Percentiles rank a stretch among this genome's conserved stretches.
phyloP scores from a whole-genome alignment of 2,888 invertebrate species.

The Drosophila meridiana region DNA sequence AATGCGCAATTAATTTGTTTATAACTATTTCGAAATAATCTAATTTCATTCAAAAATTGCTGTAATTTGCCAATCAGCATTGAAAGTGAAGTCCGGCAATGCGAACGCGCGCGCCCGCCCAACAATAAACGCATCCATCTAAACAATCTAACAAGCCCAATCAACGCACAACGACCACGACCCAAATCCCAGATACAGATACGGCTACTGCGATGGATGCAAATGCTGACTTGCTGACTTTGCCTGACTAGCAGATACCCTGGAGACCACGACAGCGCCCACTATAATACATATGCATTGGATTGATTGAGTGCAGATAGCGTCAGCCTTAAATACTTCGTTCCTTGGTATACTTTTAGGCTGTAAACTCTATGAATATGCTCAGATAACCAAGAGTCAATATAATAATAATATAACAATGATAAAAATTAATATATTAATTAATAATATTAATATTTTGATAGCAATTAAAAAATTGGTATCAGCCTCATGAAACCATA shows the following conservation, averaged over 20 bases:
- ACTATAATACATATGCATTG: background rate
- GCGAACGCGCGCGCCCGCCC: slow-evolving; percentile 31
- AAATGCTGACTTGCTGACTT: background rate
- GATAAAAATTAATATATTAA: too few relatives aligned
- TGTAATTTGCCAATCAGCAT: slow-evolving; percentile 80
- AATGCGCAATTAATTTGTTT: slow-evolving; percentile 76
- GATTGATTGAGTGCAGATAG: too few relatives aligned
- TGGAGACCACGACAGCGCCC: background rate
- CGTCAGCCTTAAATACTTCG: too few relatives aligned
- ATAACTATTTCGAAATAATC: slow-evolving; percentile 79
- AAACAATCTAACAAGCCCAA: slow-evolving; percentile 51
- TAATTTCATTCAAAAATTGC: slow-evolving; percentile 76
- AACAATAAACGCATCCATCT: slow-evolving; percentile 26
- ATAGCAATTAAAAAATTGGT: too few relatives aligned
- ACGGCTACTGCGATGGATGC: slow-evolving; percentile 16
- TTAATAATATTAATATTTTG: too few relatives aligned
- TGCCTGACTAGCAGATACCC: background rate
- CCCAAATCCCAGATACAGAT: slow-evolving; percentile 64
- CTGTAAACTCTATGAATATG: too few relatives aligned
- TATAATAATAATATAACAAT: too few relatives aligned
- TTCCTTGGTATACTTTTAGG: too few relatives aligned
- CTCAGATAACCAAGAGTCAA: background rate
- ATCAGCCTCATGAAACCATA: too few relatives aligned
- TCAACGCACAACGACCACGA: slow-evolving; percentile 76
- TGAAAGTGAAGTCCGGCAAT: slow-evolving; percentile 63